A percentile compares a stretch with the other conserved stretches of the same genome.
These are phyloP conservation scores for Otolemur crassicaudatus DNA, from an alignment of 2,797 vertebrate genomes.

Conservation along the genomic window DNA sequence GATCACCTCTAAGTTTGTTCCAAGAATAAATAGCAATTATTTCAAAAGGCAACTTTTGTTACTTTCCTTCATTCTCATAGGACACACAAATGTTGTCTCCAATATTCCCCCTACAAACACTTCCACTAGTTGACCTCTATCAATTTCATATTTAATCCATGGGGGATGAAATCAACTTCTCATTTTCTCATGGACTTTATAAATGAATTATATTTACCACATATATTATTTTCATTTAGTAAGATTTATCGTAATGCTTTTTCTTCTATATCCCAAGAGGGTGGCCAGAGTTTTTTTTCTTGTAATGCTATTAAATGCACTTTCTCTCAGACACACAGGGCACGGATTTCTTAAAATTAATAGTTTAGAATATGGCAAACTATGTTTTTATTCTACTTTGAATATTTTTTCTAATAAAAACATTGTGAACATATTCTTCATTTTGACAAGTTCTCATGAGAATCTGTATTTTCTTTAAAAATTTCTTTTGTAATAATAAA, in stretches of 20 bases:
- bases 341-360: not conserved
- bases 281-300: not conserved
- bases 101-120: not conserved
- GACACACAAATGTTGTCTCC: not conserved
- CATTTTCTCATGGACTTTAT: not conserved
- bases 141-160: not conserved
- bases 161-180: not conserved
- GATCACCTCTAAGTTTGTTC: slow-evolving; percentile 81
- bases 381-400: not conserved
- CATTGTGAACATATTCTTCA: not conserved
- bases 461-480: not conserved
- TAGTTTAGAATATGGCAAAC: not conserved
- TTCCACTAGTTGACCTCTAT: not conserved
- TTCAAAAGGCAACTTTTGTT: slow-evolving; percentile 40
- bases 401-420: not conserved
- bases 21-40: slow-evolving; percentile 59
- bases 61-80: not conserved
- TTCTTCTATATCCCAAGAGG: not conserved
- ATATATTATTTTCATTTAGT: not conserved
- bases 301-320: not conserved
- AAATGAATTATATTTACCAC: not conserved
- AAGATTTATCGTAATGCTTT: not conserved
- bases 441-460: not conserved
- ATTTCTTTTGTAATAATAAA: too few species aligned
- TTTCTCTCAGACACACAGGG: not conserved